A percentile compares a stretch with the other conserved stretches of the same genome.
phyloP scores from a whole-genome alignment of 2,797 vertebrate species.

The Cephalopachus bancanus region DNA sequence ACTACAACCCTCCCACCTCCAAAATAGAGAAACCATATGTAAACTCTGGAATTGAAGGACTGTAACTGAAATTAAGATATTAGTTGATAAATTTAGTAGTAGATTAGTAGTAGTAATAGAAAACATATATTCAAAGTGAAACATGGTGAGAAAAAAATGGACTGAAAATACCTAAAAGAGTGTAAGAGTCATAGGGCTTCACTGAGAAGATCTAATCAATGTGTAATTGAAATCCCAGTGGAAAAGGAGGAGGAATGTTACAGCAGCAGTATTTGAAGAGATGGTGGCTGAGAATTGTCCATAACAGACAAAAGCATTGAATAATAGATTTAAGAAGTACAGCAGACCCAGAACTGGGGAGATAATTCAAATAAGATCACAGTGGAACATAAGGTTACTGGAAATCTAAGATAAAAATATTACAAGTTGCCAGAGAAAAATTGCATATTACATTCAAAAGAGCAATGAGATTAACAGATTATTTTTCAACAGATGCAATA shows the following conservation, averaged over 20 bases:
- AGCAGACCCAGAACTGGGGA: not conserved
- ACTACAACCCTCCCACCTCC: not conserved
- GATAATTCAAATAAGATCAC: not conserved
- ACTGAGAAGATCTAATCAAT: not conserved
- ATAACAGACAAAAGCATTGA: not conserved
- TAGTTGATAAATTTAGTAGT: not conserved
- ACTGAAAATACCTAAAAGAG: not conserved
- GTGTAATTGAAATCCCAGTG: not conserved
- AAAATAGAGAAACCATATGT: not conserved
- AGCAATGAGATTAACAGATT: not conserved
- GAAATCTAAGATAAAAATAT: not conserved
- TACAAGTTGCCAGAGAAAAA: not conserved
- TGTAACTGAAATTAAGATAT: not conserved
- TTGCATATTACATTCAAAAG: not conserved
- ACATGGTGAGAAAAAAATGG: not conserved
- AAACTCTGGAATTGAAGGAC: not conserved
- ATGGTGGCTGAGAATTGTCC: not conserved
- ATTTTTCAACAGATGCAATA: not conserved
- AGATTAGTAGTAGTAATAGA: constrained; percentile 13
- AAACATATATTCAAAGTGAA: constrained; percentile 4
- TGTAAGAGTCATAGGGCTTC: not conserved
- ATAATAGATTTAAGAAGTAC: not conserved
- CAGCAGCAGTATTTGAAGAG: not conserved
- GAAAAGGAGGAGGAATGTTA: not conserved
- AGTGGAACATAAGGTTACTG: not conserved